Evolutionary conservation across 1,140 invertebrate genomes (phyloP), one percentile per base, ranked within the genome.

Genomic region (Artemia franciscana): DNA sequence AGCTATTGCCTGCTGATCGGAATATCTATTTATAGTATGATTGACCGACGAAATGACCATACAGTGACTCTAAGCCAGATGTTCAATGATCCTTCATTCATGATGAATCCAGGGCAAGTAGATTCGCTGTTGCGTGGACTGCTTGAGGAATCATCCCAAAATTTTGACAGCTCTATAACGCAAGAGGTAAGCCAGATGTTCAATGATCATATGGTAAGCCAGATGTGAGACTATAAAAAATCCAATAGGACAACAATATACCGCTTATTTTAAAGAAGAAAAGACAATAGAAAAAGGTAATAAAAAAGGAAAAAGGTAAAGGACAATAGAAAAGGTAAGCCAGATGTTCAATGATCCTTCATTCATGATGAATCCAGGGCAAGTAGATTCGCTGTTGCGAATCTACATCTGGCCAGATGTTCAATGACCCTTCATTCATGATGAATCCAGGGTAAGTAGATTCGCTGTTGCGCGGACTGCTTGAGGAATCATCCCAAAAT

Each of bases 41-140:
- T 28, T 5, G 9, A 28, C 15, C 9, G 21, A 60, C 26, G 30
- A 0, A 18, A 5, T 5, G 60, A 60, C 15, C 7, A 30, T 24
- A 28, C 26, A 15, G 26, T 60, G 15, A 18, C 60, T 2, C n/a
- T 60, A 9, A 60, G 60, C 30, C 26, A 60, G 21, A 28, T 28
- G n/a, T 60, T 60, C 60, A 28, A 28, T 7, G 60, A 60, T 28
- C 12, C 60, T 3, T 60, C 60, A 5, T 30, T 26, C 18, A 18
- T 60, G 9, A 28, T 60, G 60, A 27, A 60, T 27, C 25, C 26
- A 28, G n/a, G 26, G 12, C 25, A 5, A 4, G n/a, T 60, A 5
- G 60, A 60, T 23, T 60, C 60, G 2, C 15, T 30, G n/a, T 27
- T 60, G 5, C 60, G 60, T 39, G 60, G 60, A 15, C 60, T 60